A percentile compares a stretch with the other conserved stretches of the same genome.
These are phyloP conservation scores for Chionis minor DNA, from an alignment of 2,113 vertebrate genomes.

Conservation along the genomic window DNA sequence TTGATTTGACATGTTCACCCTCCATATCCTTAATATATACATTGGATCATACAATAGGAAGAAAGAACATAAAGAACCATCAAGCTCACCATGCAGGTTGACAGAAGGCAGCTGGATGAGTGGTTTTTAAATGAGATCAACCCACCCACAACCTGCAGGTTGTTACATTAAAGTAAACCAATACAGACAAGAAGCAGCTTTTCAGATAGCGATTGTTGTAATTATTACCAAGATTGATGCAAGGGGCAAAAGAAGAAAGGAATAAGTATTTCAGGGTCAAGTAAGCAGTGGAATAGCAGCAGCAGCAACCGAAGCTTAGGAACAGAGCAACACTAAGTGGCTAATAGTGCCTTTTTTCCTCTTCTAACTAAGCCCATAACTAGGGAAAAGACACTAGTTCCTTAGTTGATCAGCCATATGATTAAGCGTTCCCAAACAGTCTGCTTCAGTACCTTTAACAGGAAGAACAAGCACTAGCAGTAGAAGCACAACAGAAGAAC, in stretches of 20 bases:
- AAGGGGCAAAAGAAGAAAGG: neutral
- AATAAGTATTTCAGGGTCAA: neutral
- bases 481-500: slow-evolving; percentile 10
- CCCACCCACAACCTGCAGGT: neutral
- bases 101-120: neutral
- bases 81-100: neutral
- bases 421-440: neutral
- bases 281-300: slow-evolving; percentile 4
- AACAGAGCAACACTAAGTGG: neutral
- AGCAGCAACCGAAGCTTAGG: neutral
- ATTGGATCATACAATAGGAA: neutral
- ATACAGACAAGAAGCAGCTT: neutral
- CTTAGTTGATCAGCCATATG: neutral
- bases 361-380: neutral
- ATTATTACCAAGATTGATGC: neutral
- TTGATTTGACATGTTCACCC: neutral
- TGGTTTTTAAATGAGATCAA: neutral
- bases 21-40: neutral
- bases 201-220: neutral
- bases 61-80: neutral
- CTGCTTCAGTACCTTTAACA: slow-evolving; percentile 1
- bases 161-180: neutral
- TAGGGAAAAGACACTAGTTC: neutral
- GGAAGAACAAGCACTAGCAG: slow-evolving; percentile 18
- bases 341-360: neutral